Evolutionary conservation across 35 echinoderm and acorn worm genomes (phyloP).

Genomic region (Patiria miniata): DNA sequence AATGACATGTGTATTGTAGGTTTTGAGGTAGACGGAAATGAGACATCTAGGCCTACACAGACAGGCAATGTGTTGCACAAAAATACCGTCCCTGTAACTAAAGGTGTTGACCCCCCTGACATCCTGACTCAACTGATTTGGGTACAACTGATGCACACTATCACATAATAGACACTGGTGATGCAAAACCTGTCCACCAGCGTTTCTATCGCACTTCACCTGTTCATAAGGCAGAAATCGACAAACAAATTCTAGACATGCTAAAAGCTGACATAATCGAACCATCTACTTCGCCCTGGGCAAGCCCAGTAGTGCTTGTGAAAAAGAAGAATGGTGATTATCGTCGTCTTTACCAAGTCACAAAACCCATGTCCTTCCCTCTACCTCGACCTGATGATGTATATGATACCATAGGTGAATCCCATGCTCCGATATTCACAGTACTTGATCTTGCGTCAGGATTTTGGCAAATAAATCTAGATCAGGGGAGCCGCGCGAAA

Average conservation of each 20-base stretch:
- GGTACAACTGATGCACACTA: too few species aligned
- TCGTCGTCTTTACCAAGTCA: slow-evolving; percentile 29
- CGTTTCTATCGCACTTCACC: too few species aligned
- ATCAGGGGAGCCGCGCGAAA: slow-evolving; percentile 5
- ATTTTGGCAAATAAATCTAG: slow-evolving; percentile 45
- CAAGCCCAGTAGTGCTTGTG: slow-evolving; percentile 47
- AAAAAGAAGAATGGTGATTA: slow-evolving; percentile 56
- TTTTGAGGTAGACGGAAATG: too few species aligned
- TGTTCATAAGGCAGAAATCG: too few species aligned
- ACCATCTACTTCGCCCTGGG: slow-evolving; percentile 45
- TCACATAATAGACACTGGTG: too few species aligned
- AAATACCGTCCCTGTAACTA: too few species aligned
- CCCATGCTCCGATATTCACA: slow-evolving; percentile 38
- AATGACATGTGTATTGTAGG: too few species aligned
- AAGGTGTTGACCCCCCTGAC: too few species aligned
- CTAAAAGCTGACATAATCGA: slow-evolving; percentile 52
- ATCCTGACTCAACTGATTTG: too few species aligned
- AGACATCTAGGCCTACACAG: too few species aligned
- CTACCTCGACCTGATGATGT: slow-evolving; percentile 55
- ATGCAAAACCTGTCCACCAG: too few species aligned
- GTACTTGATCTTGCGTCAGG: slow-evolving; percentile 45
- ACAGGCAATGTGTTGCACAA: too few species aligned
- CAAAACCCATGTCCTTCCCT: slow-evolving; percentile 37
- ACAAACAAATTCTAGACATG: slow-evolving; percentile 48
- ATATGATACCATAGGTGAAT: slow-evolving; percentile 43